These are phyloP conservation scores for Ophioninae sp. DNA, from an alignment of 2,888 invertebrate species.

Conservation along the genomic window DNA sequence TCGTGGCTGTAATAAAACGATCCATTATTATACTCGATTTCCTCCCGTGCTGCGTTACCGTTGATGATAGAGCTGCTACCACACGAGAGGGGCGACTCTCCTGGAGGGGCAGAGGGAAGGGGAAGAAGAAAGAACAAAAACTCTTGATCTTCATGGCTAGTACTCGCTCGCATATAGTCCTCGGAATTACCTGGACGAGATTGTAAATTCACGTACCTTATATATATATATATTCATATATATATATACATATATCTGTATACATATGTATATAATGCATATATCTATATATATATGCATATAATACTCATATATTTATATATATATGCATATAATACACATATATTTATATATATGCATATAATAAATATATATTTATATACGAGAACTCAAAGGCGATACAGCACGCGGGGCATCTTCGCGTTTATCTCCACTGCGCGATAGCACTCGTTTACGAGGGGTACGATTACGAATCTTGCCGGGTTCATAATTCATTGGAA, in stretches of 20 bases:
- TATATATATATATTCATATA: constrained; percentile 14
- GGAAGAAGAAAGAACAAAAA: background rate
- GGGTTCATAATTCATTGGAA: constrained; percentile 61
- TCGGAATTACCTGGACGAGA: constrained; percentile 25
- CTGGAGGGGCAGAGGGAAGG: background rate
- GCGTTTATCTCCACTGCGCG: constrained; percentile 42
- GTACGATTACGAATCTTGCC: constrained; percentile 61
- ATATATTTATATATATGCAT: constrained; percentile 4
- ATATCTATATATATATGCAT: background rate
- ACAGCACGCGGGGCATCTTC: constrained; percentile 37
- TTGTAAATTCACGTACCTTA: constrained; percentile 21
- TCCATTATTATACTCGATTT: constrained; percentile 10
- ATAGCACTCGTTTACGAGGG: constrained; percentile 53
- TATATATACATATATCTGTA: background rate
- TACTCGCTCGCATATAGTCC: background rate
- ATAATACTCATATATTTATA: background rate
- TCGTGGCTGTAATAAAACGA: constrained; percentile 12
- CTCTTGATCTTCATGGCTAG: background rate
- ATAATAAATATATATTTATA: constrained; percentile 14
- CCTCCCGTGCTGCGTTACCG: background rate
- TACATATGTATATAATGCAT: too few species aligned
- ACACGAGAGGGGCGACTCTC: background rate
- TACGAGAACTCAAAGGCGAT: background rate
- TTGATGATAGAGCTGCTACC: background rate
- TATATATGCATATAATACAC: constrained; percentile 15